phyloP scores from a whole-genome alignment of 37 sponge, comb jelly and placozoan genomes.

The Spongilla lacustris region DNA sequence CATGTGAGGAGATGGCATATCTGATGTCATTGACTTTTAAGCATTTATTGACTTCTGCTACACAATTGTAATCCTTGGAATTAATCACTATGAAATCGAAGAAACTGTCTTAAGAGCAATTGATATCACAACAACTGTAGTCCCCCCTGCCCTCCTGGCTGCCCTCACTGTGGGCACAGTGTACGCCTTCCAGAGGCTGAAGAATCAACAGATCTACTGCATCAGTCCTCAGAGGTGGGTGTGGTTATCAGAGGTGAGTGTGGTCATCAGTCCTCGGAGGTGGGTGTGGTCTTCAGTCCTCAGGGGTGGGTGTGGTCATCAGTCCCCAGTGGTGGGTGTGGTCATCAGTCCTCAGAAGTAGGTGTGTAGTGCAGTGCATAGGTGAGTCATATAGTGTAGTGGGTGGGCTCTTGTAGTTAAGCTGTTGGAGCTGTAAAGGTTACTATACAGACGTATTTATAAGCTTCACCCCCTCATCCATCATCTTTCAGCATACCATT shows the following conservation, averaged over 20 bases:
- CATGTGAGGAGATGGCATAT: neutral
- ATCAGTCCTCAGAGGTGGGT: conserved; percentile 85
- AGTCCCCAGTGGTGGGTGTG: no score
- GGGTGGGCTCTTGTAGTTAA: no score
- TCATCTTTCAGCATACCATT: no score
- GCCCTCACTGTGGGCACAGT: conserved; percentile 96
- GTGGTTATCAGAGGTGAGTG: neutral
- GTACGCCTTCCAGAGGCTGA: conserved; percentile 83
- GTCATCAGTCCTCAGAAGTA: no score
- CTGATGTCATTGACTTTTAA: neutral
- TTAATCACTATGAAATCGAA: conserved; percentile 21
- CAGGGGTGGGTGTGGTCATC: no score
- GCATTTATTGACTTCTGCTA: conserved; percentile 24
- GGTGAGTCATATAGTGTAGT: no score
- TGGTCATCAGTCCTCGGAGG: neutral
- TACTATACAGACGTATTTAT: no score
- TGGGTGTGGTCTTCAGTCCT: no score
- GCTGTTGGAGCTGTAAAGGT: no score
- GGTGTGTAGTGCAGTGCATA: no score
- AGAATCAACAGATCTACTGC: conserved; percentile 85
- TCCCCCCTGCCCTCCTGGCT: conserved; percentile 94
- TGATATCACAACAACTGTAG: conserved; percentile 88
- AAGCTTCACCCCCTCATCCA: no score
- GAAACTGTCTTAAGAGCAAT: conserved; percentile 68
- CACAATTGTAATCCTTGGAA: conserved; percentile 18